A percentile compares a stretch with the other conserved stretches of the same genome.
Conservation (phyloP, 2,113 vertebrate genomes). For the Hippocampus guttulatus region DNA sequence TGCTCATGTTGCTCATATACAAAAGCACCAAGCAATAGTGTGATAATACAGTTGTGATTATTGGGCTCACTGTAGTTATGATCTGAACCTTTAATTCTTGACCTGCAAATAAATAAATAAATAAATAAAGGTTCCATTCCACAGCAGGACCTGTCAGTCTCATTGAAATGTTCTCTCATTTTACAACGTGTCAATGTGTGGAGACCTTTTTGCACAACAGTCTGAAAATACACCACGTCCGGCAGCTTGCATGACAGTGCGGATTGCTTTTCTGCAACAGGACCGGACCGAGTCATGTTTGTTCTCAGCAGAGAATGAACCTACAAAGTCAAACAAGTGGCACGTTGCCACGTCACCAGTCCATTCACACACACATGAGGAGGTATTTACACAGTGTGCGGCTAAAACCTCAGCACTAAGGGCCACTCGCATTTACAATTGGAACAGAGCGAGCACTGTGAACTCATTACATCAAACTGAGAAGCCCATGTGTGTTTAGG, state of each 20-base stretch:
- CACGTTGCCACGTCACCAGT: constrained; percentile 63
- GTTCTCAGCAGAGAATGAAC: constrained; percentile 68
- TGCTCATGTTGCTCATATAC: no score
- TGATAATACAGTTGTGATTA: no score
- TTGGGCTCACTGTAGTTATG: no score
- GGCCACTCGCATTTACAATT: constrained; percentile 42
- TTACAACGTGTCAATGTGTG: constrained; percentile 12
- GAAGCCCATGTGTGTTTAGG: constrained; percentile 29
- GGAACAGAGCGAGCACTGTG: constrained; percentile 32
- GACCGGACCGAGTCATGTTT: constrained; percentile 53
- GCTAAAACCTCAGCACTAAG: constrained; percentile 44
- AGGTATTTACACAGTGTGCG: constrained; percentile 57
- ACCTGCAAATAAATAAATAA: no score
- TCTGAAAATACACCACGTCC: constrained; percentile 41
- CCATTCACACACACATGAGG: constrained; percentile 58
- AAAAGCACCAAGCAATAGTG: no score
- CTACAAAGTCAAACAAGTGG: constrained; percentile 71
- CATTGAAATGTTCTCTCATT: background rate
- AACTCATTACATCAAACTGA: constrained; percentile 38
- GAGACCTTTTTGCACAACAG: constrained; percentile 21
- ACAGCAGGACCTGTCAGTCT: background rate
- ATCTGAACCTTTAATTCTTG: no score
- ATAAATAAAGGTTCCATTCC: no score
- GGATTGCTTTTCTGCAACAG: constrained; percentile 33
- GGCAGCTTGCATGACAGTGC: constrained; percentile 8